These are phyloP conservation scores for Geopemphigus sp. DNA, from an alignment of 1,140 invertebrate species.

Conservation along the genomic window DNA sequence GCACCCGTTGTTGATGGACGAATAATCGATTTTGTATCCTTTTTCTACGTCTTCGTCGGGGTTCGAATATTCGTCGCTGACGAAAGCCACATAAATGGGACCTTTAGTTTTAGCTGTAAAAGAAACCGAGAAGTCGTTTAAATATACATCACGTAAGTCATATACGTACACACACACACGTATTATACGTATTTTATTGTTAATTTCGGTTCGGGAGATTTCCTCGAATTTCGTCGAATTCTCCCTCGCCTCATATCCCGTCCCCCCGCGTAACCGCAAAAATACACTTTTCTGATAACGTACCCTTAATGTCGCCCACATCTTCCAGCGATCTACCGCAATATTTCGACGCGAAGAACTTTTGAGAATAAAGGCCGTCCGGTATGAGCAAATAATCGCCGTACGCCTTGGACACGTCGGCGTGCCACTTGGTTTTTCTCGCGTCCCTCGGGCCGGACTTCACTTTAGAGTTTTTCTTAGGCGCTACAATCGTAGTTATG, in stretches of 20 bases:
- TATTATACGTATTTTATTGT: no score
- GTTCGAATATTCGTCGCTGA: conserved; percentile 17
- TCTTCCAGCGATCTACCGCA: not conserved
- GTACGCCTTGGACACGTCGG: not conserved
- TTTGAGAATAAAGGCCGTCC: not conserved
- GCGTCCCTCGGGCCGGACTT: not conserved
- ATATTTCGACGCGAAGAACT: not conserved
- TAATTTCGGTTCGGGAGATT: no score
- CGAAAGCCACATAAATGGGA: not conserved
- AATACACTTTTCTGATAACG: not conserved
- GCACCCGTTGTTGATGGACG: conserved; percentile 5
- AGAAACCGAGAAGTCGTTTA: not conserved
- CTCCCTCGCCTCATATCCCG: no score
- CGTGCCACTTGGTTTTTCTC: no score
- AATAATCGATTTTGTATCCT: conserved; percentile 34
- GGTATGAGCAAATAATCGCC: conserved; percentile 39
- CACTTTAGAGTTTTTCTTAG: no score
- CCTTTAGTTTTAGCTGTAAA: conserved; percentile 3
- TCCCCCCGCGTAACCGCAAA: no score
- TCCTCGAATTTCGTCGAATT: no score
- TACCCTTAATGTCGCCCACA: not conserved
- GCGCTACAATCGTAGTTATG: no score
- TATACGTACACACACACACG: no score
- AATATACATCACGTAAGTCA: no score
- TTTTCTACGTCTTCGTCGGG: conserved; percentile 23